phyloP scores from a whole-genome alignment of 1,140 invertebrate species.

The fruit fly (Drosophila melanogaster) region DNA sequence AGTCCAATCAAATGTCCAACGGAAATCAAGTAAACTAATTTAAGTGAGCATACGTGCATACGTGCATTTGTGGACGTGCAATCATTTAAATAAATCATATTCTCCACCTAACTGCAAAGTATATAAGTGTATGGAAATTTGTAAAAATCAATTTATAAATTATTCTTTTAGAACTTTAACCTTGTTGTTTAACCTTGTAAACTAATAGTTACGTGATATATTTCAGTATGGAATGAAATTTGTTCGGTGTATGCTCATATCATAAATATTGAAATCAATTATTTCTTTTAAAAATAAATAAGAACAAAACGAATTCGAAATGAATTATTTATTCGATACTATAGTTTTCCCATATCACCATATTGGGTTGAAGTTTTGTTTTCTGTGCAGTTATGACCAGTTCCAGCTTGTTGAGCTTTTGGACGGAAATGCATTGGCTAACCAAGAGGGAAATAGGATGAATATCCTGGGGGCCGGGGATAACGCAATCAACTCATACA shows the following conservation, averaged over 20 bases:
- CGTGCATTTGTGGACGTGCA: constrained; percentile 1
- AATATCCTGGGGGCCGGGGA: constrained; percentile 3
- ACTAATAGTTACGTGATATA: no score
- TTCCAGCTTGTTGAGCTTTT: constrained; percentile 35
- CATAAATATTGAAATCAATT: no score
- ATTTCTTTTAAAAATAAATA: no score
- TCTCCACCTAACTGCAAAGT: background rate
- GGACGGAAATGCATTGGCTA: constrained; percentile 58
- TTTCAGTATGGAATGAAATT: no score
- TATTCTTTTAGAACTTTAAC: no score
- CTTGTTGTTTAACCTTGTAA: no score
- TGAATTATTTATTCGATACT: no score
- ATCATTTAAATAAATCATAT: constrained; percentile 56
- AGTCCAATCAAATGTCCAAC: constrained; percentile 35
- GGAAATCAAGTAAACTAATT: constrained; percentile 61
- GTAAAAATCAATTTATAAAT: no score
- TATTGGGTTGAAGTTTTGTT: background rate
- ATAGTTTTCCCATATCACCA: no score
- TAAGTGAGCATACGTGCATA: constrained; percentile 21
- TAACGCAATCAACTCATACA: constrained; percentile 57
- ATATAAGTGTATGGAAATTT: no score
- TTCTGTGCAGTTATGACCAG: constrained; percentile 18
- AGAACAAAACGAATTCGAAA: no score
- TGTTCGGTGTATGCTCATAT: no score
- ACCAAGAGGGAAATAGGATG: constrained; percentile 26